Conservation (phyloP, 2,888 invertebrate genomes). For the Microctonus aethiopoides region DNA sequence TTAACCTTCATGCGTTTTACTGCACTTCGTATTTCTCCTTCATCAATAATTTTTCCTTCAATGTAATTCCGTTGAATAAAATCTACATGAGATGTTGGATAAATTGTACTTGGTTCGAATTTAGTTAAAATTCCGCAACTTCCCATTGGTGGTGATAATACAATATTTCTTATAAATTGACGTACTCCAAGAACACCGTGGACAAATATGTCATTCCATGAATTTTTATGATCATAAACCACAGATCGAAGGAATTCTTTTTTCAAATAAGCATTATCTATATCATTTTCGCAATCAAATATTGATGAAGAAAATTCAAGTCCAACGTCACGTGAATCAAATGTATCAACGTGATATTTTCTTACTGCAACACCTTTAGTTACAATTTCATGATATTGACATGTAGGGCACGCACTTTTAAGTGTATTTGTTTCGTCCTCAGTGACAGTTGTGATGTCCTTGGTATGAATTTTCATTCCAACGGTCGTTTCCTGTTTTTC, state of each 20-base stretch:
- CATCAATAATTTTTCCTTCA: not conserved
- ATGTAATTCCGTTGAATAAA: not conserved
- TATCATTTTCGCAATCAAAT: conserved; percentile 55
- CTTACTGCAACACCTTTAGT: conserved; percentile 51
- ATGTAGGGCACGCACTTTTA: conserved; percentile 56
- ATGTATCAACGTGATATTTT: conserved; percentile 34
- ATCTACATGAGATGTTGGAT: conserved; percentile 56
- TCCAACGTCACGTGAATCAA: conserved; percentile 54
- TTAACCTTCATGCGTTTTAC: conserved; percentile 33
- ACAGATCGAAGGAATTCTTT: conserved; percentile 41
- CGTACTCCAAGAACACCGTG: conserved; percentile 41
- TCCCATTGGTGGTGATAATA: conserved; percentile 49
- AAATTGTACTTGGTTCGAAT: conserved; percentile 49
- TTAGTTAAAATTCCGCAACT: conserved; percentile 54
- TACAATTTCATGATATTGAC: conserved; percentile 54
- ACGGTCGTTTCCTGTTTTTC: conserved; percentile 45
- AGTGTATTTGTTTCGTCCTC: conserved; percentile 54
- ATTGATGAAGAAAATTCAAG: conserved; percentile 44
- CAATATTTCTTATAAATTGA: conserved; percentile 44
- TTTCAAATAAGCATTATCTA: conserved; percentile 35
- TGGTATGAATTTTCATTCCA: conserved; percentile 57
- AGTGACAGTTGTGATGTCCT: conserved; percentile 58
- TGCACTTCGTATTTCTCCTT: not conserved
- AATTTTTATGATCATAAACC: conserved; percentile 37
- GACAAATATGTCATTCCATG: conserved; percentile 37